Conservation (phyloP, 1,140 invertebrate species). For the Drosophila bipectinata region DNA sequence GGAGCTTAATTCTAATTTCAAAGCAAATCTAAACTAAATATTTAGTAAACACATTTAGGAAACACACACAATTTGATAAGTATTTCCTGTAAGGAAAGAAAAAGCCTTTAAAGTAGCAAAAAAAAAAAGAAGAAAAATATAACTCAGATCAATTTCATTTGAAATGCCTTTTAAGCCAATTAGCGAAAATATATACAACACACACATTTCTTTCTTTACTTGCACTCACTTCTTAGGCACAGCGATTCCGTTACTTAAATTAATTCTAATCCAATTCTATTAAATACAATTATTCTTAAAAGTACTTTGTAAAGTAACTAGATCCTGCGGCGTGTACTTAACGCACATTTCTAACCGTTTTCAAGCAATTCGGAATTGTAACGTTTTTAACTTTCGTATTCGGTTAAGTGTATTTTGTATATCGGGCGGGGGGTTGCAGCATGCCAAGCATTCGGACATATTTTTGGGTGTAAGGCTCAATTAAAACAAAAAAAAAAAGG, state of each 20-base stretch:
- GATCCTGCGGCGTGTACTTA: conserved; percentile 52
- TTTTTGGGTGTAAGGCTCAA: conserved; percentile 67
- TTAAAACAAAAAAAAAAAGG: conserved; percentile 21
- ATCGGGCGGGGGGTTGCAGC: conserved; percentile 35
- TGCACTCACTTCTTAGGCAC: conserved; percentile 22
- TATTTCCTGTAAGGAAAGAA: conserved; percentile 81
- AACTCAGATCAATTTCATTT: conserved; percentile 52
- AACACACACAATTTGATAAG: conserved; percentile 67
- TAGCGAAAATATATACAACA: conserved; percentile 51
- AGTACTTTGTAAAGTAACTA: conserved; percentile 16
- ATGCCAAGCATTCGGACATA: conserved; percentile 79
- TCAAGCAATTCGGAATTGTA: conserved; percentile 42
- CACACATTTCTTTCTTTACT: conserved; percentile 30
- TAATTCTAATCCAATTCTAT: conserved; percentile 55
- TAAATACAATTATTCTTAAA: conserved; percentile 19
- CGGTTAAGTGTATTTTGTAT: conserved; percentile 52
- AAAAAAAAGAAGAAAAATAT: background rate
- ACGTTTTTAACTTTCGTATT: conserved; percentile 30
- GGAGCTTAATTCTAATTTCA: conserved; percentile 41
- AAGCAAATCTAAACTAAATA: conserved; percentile 36
- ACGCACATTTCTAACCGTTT: conserved; percentile 45
- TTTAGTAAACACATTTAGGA: conserved; percentile 3
- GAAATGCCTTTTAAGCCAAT: conserved; percentile 57
- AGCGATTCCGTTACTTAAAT: conserved; percentile 74
- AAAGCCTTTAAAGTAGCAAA: conserved; percentile 77